Base-by-base conservation (phyloP, 1,140 invertebrate species). In the Limonius californicus region DNA sequence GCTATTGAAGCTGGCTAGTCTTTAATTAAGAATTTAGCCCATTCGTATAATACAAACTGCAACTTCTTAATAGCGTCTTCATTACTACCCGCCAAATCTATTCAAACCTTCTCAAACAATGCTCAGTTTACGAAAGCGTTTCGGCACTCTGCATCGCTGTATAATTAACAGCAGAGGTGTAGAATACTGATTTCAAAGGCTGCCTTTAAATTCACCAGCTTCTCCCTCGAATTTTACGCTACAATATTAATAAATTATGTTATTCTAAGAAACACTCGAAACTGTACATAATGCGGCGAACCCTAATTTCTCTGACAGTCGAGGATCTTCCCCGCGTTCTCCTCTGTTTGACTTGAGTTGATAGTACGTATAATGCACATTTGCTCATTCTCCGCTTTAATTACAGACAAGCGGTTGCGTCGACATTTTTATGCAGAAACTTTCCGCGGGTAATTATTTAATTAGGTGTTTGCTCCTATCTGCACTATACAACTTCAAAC, bases 11-110 rank as follows among this genome's bases (percentile, higher is more conserved):
- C 45, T 50, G 45, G 45, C 16, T 50, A 50, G 16, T 50, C 45
- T 50, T 50, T 50, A 50, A 50, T 50, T 50, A 50, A 50, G 45
- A 21, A 50, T 50, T 50, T 50, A 21, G 45, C 16, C 16, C 16
- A 50, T 50, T 50, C n/a, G 14, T 18, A 50, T 43, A 39, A 64
- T 54, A 54, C 50, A 54, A 54, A 54, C 54, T 55, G 54, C 54
- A 55, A 23, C 23, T 55, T 55, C 54, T 55, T 55, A 55, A 55
- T 54, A 16, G 50, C 20, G 15, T 23, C 50, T 23, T 54, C 9
- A 54, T 54, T 54, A 54, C 50, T 12, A 54, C 20, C 18, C 16
- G 12, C 11, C 50, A 16, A 54, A 54, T 54, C 21, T 27, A 27
- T 27, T 27, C 23, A 27, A 27, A 27, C 23, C 23, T 27, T 27